Evolutionary conservation across 2,888 invertebrate species (phyloP), one percentile per base, ranked within the genome.

Genomic region (Mimachlamys varia): DNA sequence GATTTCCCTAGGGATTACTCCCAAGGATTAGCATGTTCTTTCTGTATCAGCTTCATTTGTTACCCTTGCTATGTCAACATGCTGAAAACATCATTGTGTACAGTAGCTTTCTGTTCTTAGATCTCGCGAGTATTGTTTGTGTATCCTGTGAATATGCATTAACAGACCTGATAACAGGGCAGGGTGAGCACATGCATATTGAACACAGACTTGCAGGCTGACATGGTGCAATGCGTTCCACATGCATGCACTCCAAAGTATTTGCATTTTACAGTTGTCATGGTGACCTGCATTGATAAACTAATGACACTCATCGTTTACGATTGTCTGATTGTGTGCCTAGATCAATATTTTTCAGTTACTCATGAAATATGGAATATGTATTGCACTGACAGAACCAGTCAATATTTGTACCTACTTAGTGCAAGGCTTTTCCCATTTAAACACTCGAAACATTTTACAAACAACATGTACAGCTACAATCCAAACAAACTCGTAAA

Each of bases 241-340:
- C 76, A 33, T 76, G 76, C 76, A 76, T 76, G 33, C 27, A 19
- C 33, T 33, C 33, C 10, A 10, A 22, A 76, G 76, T 33, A 76
- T 76, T 76, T 76, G 76, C 76, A 33, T 76, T 76, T 76, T 76
- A 15, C 76, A 27, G 76, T 76, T 76, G 76, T 76, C 76, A 76
- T 76, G 76, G 76, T 76, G 76, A 76, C 76, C 27, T 76, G 76
- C 33, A 33, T 76, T 27, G 76, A 76, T 33, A 33, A 33, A 76
- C 27, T 27, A 33, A 76, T 76, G 33, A 33, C 76, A 76, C 7
- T 33, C 76, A 33, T 76, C 76, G 12, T 53, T 10, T 53, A 53
- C 19, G 17, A 33, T 33, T 27, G 76, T 33, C 33, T 76, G 76
- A 76, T 76, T 76, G 33, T 76, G 76, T 76, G 33, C 33, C 5